Evolutionary conservation across 2,888 invertebrate species (phyloP).

Genomic region (Melanostoma mellinum): DNA sequence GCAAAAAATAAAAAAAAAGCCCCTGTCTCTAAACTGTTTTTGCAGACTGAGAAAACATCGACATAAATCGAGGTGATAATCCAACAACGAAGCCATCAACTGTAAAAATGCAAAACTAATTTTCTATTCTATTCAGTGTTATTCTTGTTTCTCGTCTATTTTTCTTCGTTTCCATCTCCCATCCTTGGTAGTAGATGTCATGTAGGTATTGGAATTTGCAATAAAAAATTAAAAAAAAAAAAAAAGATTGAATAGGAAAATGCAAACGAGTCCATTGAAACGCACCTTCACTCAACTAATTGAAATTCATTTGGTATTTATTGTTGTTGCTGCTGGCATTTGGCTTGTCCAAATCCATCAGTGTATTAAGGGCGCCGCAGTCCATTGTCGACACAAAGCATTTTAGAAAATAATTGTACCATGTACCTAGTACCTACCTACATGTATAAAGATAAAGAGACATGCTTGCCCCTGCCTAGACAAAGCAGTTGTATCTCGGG

Average conservation of each 20-base stretch:
- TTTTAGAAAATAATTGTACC: slow-evolving; percentile 19
- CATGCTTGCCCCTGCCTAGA: not conserved
- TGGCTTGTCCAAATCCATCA: slow-evolving; percentile 6
- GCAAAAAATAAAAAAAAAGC: slow-evolving; percentile 33
- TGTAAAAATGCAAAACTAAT: slow-evolving; percentile 62
- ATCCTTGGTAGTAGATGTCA: not conserved
- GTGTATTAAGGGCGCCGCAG: not conserved
- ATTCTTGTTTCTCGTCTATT: slow-evolving; percentile 51
- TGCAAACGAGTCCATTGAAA: slow-evolving; percentile 20
- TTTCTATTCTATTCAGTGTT: slow-evolving; percentile 45
- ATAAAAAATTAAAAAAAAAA: slow-evolving; percentile 16
- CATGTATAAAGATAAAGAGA: too few species aligned
- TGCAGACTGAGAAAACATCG: slow-evolving; percentile 18
- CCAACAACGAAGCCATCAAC: slow-evolving; percentile 35
- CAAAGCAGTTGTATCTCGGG: not conserved
- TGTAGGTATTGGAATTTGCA: slow-evolving; percentile 32
- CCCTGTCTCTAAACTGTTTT: slow-evolving; percentile 7
- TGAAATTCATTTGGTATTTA: slow-evolving; percentile 14
- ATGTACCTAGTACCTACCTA: not conserved
- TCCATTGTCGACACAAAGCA: not conserved
- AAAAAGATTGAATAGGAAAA: not conserved
- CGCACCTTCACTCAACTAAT: slow-evolving; percentile 21
- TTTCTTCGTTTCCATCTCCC: slow-evolving; percentile 3
- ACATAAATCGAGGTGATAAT: slow-evolving; percentile 29
- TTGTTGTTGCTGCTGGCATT: not conserved